Conservation (phyloP, 2,797 vertebrate genomes). For the Artibeus lituratus region DNA sequence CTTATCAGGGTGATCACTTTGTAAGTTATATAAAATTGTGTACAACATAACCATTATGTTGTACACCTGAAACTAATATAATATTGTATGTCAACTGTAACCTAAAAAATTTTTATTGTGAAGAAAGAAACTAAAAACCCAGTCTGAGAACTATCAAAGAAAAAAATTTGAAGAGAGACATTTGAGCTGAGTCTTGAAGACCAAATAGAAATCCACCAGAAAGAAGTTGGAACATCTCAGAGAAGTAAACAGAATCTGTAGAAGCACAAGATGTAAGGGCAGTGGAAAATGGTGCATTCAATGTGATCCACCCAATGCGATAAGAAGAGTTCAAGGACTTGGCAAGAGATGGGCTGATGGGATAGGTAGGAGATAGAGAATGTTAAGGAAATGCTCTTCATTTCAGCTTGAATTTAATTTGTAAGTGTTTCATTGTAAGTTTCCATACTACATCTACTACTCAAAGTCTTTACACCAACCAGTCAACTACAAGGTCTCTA, state of each 20-base stretch:
- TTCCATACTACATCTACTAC: background rate
- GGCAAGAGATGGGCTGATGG: background rate
- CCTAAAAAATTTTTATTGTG: background rate
- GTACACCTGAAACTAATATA: background rate
- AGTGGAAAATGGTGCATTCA: background rate
- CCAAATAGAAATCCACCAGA: background rate
- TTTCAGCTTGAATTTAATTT: background rate
- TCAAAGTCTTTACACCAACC: background rate
- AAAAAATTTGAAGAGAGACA: background rate
- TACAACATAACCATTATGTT: background rate
- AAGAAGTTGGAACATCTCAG: background rate
- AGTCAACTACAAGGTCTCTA: background rate
- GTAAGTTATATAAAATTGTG: background rate
- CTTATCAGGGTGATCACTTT: background rate
- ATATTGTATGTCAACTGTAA: background rate
- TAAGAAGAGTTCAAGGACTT: background rate
- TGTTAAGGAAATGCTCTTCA: background rate
- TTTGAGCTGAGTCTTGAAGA: background rate
- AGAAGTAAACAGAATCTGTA: background rate
- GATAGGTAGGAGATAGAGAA: background rate
- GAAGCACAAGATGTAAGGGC: background rate
- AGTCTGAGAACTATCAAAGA: background rate
- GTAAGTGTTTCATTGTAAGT: background rate
- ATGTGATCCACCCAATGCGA: background rate
- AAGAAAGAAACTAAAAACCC: background rate